Conservation (phyloP, 2,888 invertebrate genomes). For the Ormia ochracea region DNA sequence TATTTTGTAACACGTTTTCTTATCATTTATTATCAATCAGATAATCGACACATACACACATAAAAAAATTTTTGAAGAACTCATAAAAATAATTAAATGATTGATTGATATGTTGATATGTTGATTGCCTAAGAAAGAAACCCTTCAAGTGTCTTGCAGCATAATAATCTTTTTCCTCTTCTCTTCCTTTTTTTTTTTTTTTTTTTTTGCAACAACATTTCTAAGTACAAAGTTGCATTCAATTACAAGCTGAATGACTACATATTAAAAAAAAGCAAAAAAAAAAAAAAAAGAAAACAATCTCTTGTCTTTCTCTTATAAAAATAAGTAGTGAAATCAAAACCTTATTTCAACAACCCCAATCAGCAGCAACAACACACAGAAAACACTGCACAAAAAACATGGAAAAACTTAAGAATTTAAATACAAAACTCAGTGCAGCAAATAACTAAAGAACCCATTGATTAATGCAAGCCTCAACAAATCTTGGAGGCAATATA, state of each 20-base stretch:
- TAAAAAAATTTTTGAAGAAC: slow-evolving; percentile 5
- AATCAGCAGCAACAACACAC: slow-evolving; percentile 60
- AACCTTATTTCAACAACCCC: slow-evolving; percentile 69
- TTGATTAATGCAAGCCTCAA: slow-evolving; percentile 61
- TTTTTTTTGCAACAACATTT: slow-evolving; percentile 71
- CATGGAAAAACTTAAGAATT: slow-evolving; percentile 58
- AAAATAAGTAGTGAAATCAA: slow-evolving; percentile 63
- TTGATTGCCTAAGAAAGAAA: slow-evolving; percentile 65
- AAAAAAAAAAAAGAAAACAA: slow-evolving; percentile 3
- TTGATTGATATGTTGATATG: slow-evolving; percentile 52
- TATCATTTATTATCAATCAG: background rate
- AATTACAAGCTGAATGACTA: slow-evolving; percentile 37
- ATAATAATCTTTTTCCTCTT: slow-evolving; percentile 25
- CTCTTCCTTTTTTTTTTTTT: slow-evolving; percentile 38
- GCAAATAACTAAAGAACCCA: slow-evolving; percentile 57
- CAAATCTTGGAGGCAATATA: slow-evolving; percentile 57
- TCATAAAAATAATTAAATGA: background rate
- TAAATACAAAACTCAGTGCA: slow-evolving; percentile 50
- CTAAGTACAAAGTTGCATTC: slow-evolving; percentile 61
- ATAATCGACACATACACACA: background rate
- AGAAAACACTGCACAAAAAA: background rate
- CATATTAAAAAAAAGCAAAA: slow-evolving; percentile 2
- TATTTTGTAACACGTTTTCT: slow-evolving; percentile 2
- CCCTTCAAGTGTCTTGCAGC: slow-evolving; percentile 73
- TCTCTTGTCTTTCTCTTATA: slow-evolving; percentile 37